Percentiles rank a stretch among this genome's conserved stretches.
phyloP scores from a whole-genome alignment of 30 jellyfish, hydroid and myxozoan genomes.

The Phacellophora camtschatica region DNA sequence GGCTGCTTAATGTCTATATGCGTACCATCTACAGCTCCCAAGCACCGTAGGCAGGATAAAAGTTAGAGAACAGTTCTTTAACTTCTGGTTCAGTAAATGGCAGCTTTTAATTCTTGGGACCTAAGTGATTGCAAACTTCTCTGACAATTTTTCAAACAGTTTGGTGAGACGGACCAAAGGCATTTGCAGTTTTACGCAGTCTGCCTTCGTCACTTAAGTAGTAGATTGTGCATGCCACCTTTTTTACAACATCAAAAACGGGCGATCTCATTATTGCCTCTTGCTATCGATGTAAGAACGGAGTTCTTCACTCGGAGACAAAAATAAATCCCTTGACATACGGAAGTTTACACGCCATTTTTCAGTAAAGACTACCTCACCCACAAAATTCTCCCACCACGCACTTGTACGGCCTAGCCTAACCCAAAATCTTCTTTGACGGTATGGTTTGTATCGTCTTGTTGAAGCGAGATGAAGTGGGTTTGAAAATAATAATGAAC shows the following conservation, averaged over 20 bases:
- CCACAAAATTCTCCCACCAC: constrained; percentile 14
- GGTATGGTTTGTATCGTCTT: not conserved
- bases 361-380: not conserved
- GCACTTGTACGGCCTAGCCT: constrained; percentile 25
- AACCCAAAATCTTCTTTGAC: constrained; percentile 4
- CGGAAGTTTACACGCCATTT: constrained; percentile 22
- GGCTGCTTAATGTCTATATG: constrained; percentile 6
- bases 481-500: not conserved
- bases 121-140: not conserved
- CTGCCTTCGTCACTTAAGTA: constrained; percentile 14
- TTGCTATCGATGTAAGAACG: not conserved
- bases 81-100: constrained; percentile 21
- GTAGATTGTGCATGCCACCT: not conserved
- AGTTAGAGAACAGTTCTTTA: not conserved
- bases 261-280: constrained; percentile 1
- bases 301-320: not conserved
- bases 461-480: not conserved
- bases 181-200: constrained; percentile 6
- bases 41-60: constrained; percentile 5
- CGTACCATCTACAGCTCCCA: constrained; percentile 2
- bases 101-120: not conserved
- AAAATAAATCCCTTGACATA: not conserved
- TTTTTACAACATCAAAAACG: not conserved
- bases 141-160: not conserved
- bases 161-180: constrained; percentile 10